Conservation (phyloP, 2,888 invertebrate genomes). For the Cryptocheilus praepositus region DNA sequence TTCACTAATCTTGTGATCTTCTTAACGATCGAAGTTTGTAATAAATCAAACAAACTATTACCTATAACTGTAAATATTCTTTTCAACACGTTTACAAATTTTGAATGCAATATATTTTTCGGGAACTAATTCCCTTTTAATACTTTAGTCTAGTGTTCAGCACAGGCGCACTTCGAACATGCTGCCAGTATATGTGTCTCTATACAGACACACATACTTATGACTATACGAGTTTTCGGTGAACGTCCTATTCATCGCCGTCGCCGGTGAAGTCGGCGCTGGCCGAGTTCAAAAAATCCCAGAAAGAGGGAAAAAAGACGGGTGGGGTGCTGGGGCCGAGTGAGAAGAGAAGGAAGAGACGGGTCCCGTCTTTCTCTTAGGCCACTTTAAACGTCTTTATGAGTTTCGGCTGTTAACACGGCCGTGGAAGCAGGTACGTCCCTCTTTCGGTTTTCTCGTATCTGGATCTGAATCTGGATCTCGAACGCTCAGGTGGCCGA, state of each 20-base stretch:
- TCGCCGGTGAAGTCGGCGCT: slow-evolving; percentile 44
- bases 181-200: background rate
- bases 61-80: no score
- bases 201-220: slow-evolving; percentile 4
- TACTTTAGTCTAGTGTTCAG: background rate
- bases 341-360: slow-evolving; percentile 5
- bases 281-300: slow-evolving; percentile 39
- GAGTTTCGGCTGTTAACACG: slow-evolving; percentile 73
- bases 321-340: slow-evolving; percentile 12
- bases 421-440: slow-evolving; percentile 62
- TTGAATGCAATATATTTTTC: no score
- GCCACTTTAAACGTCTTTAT: slow-evolving; percentile 73
- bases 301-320: slow-evolving; percentile 16
- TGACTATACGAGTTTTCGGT: slow-evolving; percentile 48
- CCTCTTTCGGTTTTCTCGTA: slow-evolving; percentile 44
- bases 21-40: no score
- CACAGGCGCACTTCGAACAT: background rate
- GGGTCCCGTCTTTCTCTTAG: slow-evolving; percentile 46
- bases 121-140: no score
- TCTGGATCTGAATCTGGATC: slow-evolving; percentile 60
- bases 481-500: slow-evolving; percentile 53
- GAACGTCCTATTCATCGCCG: slow-evolving; percentile 63
- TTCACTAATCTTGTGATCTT: no score
- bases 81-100: no score
- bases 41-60: no score